These are phyloP conservation scores for Drosophila anomelani DNA, from an alignment of 2,888 invertebrate species.

Conservation along the genomic window DNA sequence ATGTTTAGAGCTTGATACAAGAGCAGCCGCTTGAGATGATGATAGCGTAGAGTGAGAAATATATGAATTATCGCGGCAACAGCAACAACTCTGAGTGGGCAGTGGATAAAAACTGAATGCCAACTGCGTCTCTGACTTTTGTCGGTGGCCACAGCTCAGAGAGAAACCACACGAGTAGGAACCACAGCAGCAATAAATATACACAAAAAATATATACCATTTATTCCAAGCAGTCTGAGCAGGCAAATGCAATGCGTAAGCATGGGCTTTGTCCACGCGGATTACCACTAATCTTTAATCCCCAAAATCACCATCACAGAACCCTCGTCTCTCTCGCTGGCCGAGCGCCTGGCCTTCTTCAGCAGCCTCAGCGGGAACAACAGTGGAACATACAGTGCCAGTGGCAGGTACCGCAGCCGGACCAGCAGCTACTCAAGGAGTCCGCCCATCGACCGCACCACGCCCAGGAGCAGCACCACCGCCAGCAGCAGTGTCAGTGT, in stretches of 20 bases:
- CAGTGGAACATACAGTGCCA: conserved; percentile 24
- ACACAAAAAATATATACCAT: not conserved
- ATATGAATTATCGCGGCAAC: conserved; percentile 23
- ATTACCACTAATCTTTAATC: conserved; percentile 5
- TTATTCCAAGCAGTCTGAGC: conserved; percentile 30
- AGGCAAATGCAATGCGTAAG: conserved; percentile 76
- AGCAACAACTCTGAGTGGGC: conserved; percentile 29
- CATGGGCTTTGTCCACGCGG: conserved; percentile 21
- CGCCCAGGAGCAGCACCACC: conserved; percentile 72
- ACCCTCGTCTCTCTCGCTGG: conserved; percentile 83
- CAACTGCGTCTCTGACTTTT: conserved; percentile 22
- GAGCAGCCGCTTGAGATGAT: conserved; percentile 2
- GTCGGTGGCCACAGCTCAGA: conserved; percentile 11
- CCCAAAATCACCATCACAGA: conserved; percentile 60
- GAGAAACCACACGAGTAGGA: conserved; percentile 36
- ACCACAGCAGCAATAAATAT: conserved; percentile 25
- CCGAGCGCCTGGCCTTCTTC: conserved; percentile 83
- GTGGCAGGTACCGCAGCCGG: conserved; percentile 51
- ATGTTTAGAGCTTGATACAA: conserved; percentile 52
- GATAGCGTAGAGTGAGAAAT: conserved; percentile 31
- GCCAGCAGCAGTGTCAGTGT: conserved; percentile 74
- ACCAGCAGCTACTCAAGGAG: conserved; percentile 64
- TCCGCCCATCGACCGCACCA: conserved; percentile 76
- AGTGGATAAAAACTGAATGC: conserved; percentile 46
- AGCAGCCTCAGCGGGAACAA: conserved; percentile 78